These are phyloP conservation scores for Omphaloscelis lunosa DNA, from an alignment of 2,888 invertebrate species.

Conservation along the genomic window DNA sequence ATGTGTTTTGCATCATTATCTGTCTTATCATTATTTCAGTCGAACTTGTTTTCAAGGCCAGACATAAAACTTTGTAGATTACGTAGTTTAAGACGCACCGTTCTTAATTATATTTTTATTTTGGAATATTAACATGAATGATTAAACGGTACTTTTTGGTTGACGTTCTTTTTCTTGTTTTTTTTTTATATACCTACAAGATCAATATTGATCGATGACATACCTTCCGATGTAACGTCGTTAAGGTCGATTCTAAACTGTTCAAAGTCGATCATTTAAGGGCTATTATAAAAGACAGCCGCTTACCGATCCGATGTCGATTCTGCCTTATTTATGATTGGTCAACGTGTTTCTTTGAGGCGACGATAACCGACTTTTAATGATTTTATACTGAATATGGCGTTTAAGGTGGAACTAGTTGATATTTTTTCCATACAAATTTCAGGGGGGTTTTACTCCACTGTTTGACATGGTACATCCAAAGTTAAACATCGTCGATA, in stretches of 20 bases:
- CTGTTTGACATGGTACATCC: too few relatives aligned
- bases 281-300: not conserved
- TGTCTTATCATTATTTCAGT: conserved; percentile 38
- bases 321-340: not conserved
- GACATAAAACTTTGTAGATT: conserved; percentile 26
- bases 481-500: too few relatives aligned
- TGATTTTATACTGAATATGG: too few relatives aligned
- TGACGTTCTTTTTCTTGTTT: not conserved
- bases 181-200: not conserved
- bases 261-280: not conserved
- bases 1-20: conserved; percentile 50
- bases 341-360: not conserved
- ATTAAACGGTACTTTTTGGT: not conserved
- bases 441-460: too few relatives aligned
- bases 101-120: not conserved
- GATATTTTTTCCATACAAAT: too few relatives aligned
- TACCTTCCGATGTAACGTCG: not conserved
- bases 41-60: conserved; percentile 44
- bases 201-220: not conserved
- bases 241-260: not conserved
- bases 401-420: too few relatives aligned
- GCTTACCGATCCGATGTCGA: not conserved
- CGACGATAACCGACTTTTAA: too few relatives aligned
- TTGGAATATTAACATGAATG: not conserved
- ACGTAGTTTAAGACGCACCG: not conserved